phyloP scores from a whole-genome alignment of 2,797 vertebrate species.

The Naso thynnoides region DNA sequence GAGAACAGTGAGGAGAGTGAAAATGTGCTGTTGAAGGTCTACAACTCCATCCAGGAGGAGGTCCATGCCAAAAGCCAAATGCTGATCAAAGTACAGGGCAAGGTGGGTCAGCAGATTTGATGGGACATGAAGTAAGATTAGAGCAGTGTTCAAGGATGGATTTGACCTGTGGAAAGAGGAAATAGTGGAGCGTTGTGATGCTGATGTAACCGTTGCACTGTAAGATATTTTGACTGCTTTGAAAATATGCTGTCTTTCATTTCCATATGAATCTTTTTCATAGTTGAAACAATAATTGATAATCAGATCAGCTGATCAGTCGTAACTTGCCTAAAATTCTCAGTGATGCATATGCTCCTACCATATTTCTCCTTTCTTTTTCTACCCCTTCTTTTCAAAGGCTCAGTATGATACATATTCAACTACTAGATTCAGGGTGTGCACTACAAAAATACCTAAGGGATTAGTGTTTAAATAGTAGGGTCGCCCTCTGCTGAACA shows the following conservation, averaged over 20 bases:
- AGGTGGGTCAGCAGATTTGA: conserved; percentile 77
- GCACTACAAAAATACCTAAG: not conserved
- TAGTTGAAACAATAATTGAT: not conserved
- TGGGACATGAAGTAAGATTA: not conserved
- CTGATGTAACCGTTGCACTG: not conserved
- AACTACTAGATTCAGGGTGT: not conserved
- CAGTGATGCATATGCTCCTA: not conserved
- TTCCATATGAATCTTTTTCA: not conserved
- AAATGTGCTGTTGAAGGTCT: conserved; percentile 87
- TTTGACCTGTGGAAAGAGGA: too few species aligned
- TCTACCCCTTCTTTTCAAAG: too few species aligned
- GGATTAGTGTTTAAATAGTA: not conserved
- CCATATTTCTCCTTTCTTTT: too few species aligned
- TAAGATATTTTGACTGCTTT: not conserved
- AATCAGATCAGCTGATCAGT: not conserved
- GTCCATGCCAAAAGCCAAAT: conserved; percentile 88
- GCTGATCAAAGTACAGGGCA: conserved; percentile 89
- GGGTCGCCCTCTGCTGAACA: too few species aligned
- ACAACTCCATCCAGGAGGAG: conserved; percentile 93
- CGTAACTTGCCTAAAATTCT: not conserved
- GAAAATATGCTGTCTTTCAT: not conserved
- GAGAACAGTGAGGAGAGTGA: conserved; percentile 86
- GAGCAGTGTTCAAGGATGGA: not conserved
- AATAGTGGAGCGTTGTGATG: too few species aligned
- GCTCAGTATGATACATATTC: not conserved